These are phyloP conservation scores for Amphilophus citrinellus DNA, from an alignment of 2,113 vertebrate genomes.

Conservation along the genomic window DNA sequence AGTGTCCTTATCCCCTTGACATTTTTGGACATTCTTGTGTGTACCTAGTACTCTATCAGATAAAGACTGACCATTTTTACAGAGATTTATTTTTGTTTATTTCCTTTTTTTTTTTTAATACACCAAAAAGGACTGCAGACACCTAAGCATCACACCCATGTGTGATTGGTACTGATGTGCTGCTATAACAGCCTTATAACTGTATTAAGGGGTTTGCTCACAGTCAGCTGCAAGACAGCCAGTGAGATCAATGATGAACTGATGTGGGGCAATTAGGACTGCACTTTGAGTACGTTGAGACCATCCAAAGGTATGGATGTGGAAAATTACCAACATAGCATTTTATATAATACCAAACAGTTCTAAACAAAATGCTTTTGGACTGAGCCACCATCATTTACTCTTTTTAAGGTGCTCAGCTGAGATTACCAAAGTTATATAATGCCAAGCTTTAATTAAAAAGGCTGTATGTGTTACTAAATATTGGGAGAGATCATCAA, in stretches of 20 bases:
- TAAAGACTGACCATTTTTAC: neutral
- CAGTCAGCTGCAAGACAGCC: neutral
- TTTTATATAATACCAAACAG: neutral
- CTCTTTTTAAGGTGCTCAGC: constrained; percentile 3
- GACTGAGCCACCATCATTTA: neutral
- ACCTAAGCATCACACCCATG: neutral
- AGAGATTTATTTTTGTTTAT: neutral
- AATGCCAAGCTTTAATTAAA: neutral
- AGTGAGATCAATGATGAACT: neutral
- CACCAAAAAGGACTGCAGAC: neutral
- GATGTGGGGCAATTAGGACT: neutral
- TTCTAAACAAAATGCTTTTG: neutral
- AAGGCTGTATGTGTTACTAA: neutral
- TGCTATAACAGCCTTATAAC: neutral
- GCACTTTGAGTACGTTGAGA: neutral
- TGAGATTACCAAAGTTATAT: neutral
- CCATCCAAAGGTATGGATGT: neutral
- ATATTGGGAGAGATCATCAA: constrained; percentile 5
- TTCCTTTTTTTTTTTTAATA: neutral
- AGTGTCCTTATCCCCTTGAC: neutral
- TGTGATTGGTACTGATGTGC: neutral
- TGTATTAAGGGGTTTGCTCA: neutral
- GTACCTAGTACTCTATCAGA: neutral
- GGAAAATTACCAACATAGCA: neutral
- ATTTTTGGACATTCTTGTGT: neutral